Percentiles rank a stretch among this genome's conserved stretches.
Conservation (phyloP, 92 coral and sea anemone genomes). For the Epizoanthus illoricatus region DNA sequence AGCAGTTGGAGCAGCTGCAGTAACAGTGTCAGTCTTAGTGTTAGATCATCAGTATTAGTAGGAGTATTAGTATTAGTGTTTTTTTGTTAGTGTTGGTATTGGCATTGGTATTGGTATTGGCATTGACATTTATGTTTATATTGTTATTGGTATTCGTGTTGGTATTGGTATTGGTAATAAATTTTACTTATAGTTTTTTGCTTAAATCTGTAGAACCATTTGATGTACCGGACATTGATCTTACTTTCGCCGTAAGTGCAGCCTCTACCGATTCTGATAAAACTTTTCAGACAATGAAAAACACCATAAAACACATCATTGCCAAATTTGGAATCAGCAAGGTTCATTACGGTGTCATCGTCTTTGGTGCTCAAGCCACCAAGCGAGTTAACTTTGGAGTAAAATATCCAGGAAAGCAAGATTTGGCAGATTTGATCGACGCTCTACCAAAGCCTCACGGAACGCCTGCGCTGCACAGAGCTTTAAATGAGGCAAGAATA, state of each 20-base stretch:
- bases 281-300: slow-evolving; percentile 26
- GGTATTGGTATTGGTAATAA: background rate
- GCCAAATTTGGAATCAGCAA: slow-evolving; percentile 23
- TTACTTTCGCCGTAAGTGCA: slow-evolving; percentile 28
- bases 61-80: too few relatives aligned
- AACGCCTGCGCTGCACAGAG: slow-evolving; percentile 34
- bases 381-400: slow-evolving; percentile 12
- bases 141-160: background rate
- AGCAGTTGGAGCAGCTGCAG: too few relatives aligned
- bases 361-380: slow-evolving; percentile 13
- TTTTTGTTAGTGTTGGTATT: too few relatives aligned
- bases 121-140: too few relatives aligned
- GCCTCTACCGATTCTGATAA: background rate
- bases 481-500: slow-evolving; percentile 36
- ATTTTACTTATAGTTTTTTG: background rate
- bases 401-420: background rate
- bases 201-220: background rate
- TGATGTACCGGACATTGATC: slow-evolving; percentile 5
- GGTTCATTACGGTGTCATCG: slow-evolving; percentile 24
- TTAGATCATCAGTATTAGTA: too few relatives aligned
- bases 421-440: background rate
- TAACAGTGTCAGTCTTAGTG: too few relatives aligned
- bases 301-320: slow-evolving; percentile 1
- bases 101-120: too few relatives aligned
- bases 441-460: slow-evolving; percentile 37